Conservation (phyloP, 2,113 vertebrate species). For the Ramphastos sulfuratus region DNA sequence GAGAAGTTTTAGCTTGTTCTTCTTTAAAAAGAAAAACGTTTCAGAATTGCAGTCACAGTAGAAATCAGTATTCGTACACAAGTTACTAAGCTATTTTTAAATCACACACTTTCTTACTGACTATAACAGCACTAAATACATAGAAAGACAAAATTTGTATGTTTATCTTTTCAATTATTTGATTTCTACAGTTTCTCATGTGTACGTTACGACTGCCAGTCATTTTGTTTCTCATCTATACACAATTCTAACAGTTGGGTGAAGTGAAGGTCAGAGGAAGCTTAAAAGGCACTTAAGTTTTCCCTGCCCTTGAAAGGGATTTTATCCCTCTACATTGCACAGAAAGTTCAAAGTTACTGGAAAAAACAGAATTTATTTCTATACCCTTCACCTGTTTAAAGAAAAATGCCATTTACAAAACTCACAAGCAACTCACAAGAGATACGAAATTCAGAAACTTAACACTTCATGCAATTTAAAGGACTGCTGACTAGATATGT, state of each 20-base stretch:
- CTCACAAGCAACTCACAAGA: neutral
- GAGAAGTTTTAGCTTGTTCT: neutral
- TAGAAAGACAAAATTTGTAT: neutral
- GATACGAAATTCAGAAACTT: neutral
- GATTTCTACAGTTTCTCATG: neutral
- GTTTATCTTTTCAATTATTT: neutral
- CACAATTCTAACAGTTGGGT: neutral
- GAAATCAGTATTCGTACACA: neutral
- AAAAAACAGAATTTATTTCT: neutral
- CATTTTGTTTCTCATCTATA: neutral
- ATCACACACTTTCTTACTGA: neutral
- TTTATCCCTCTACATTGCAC: neutral
- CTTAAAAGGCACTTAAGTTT: neutral
- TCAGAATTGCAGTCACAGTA: neutral
- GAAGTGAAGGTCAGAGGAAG: constrained; percentile 7
- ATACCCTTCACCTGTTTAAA: neutral
- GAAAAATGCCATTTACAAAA: neutral
- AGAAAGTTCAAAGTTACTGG: neutral
- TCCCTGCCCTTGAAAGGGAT: neutral
- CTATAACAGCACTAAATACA: neutral
- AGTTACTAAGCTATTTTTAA: neutral
- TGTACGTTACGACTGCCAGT: neutral
- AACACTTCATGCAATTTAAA: neutral
- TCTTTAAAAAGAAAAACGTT: neutral
- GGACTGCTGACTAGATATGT: neutral